Conservation (phyloP, 2,797 vertebrate genomes). For the Hippocampus kuda region DNA sequence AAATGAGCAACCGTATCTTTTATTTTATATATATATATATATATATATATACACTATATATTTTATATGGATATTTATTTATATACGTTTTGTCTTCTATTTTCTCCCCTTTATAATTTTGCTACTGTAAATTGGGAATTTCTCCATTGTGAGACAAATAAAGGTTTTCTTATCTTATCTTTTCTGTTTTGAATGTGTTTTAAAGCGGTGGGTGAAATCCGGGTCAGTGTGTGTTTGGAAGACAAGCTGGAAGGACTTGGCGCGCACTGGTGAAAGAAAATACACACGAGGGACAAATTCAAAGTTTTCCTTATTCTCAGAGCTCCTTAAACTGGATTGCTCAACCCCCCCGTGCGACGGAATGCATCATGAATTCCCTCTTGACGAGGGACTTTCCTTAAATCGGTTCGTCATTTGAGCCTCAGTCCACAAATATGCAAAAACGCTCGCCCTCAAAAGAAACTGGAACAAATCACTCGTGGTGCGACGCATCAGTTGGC, state of each 20-base stretch:
- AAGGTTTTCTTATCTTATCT: too few species aligned
- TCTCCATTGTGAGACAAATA: too few species aligned
- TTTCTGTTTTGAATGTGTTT: not conserved
- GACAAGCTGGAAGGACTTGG: conserved; percentile 14
- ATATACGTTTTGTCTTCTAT: too few species aligned
- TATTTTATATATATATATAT: too few species aligned
- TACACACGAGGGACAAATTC: conserved; percentile 44
- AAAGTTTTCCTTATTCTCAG: conserved; percentile 45
- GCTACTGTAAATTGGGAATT: too few species aligned
- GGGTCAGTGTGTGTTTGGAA: conserved; percentile 10
- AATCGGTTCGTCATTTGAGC: conserved; percentile 17
- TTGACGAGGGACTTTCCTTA: conserved; percentile 38
- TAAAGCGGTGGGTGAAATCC: conserved; percentile 1
- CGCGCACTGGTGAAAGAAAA: conserved; percentile 24
- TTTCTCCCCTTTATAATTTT: too few species aligned
- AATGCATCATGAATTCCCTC: conserved; percentile 62
- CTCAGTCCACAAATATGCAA: conserved; percentile 25
- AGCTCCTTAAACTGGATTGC: conserved; percentile 42
- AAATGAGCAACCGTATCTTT: not conserved
- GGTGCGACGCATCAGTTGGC: not conserved
- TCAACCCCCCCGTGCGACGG: conserved; percentile 43
- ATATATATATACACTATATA: too few species aligned
- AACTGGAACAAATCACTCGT: not conserved
- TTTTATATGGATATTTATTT: too few species aligned
- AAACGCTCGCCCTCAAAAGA: conserved; percentile 13